phyloP scores from a whole-genome alignment of 35 echinoderm and acorn worm genomes.

The Hemicentrotus pulcherrimus region DNA sequence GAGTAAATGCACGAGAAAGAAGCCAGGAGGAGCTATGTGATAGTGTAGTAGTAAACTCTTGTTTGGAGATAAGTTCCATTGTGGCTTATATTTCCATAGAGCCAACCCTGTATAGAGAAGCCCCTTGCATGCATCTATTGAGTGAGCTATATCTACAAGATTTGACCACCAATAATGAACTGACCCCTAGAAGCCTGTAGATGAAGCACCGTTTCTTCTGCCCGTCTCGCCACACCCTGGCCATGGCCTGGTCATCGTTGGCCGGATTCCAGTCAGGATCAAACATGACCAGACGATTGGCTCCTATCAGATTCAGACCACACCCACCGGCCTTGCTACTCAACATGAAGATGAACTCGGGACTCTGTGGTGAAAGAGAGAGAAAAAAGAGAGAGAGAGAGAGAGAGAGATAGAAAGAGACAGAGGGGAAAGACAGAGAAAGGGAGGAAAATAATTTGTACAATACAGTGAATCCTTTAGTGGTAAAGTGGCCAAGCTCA shows the following conservation, averaged over 20 bases:
- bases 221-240: slow-evolving; percentile 93
- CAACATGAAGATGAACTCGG: slow-evolving; percentile 94
- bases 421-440: not conserved
- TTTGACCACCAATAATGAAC: slow-evolving; percentile 23
- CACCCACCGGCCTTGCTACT: slow-evolving; percentile 99
- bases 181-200: slow-evolving; percentile 86
- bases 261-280: slow-evolving; percentile 99
- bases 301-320: slow-evolving; percentile 96
- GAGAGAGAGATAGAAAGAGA: not conserved
- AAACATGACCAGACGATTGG: slow-evolving; percentile 97
- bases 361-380: slow-evolving; percentile 53
- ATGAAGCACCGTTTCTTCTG: slow-evolving; percentile 99
- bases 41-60: not conserved
- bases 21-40: too few species aligned
- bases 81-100: too few species aligned
- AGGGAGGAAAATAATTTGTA: not conserved
- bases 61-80: not conserved
- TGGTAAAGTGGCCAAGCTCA: too few species aligned
- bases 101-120: not conserved
- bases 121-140: not conserved
- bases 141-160: not conserved
- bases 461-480: too few species aligned
- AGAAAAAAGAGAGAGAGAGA: not conserved
- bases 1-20: too few species aligned
- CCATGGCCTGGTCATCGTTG: slow-evolving; percentile 99